These are phyloP conservation scores for Tiliacea aurago DNA, from an alignment of 2,888 invertebrate genomes.

Conservation along the genomic window DNA sequence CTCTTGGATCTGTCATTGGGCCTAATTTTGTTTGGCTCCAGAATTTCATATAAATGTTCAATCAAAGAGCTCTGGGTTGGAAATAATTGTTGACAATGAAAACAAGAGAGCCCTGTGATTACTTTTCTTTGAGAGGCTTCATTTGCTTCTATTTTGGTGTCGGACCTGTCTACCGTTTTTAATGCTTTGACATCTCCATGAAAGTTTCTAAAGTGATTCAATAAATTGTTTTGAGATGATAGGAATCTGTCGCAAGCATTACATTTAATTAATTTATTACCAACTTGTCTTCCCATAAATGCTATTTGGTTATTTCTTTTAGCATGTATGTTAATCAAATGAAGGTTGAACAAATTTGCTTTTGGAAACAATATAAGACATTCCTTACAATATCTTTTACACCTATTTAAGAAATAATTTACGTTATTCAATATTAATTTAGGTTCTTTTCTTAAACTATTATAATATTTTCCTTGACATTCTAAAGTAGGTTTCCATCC, in stretches of 20 bases:
- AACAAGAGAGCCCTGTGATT: constrained; percentile 68
- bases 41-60: constrained; percentile 80
- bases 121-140: constrained; percentile 28
- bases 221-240: constrained; percentile 56
- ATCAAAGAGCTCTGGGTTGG: constrained; percentile 73
- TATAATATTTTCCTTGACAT: constrained; percentile 29
- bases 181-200: constrained; percentile 50
- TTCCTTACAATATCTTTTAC: constrained; percentile 75
- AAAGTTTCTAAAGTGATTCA: constrained; percentile 67
- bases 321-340: constrained; percentile 23
- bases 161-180: background rate
- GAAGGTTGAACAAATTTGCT: constrained; percentile 35
- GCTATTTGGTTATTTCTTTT: constrained; percentile 3
- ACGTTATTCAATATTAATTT: constrained; percentile 74
- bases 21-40: constrained; percentile 68
- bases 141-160: constrained; percentile 24
- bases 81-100: constrained; percentile 79
- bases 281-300: constrained; percentile 15
- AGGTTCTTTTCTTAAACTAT: constrained; percentile 48
- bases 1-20: constrained; percentile 3
- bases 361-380: constrained; percentile 80
- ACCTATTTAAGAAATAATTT: constrained; percentile 70
- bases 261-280: constrained; percentile 62
- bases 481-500: constrained; percentile 72
- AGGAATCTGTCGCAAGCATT: constrained; percentile 65